A percentile compares a stretch with the other conserved stretches of the same genome.
Conservation (phyloP, 2,888 invertebrate genomes). For the Thecocarcelia acutangulata region DNA sequence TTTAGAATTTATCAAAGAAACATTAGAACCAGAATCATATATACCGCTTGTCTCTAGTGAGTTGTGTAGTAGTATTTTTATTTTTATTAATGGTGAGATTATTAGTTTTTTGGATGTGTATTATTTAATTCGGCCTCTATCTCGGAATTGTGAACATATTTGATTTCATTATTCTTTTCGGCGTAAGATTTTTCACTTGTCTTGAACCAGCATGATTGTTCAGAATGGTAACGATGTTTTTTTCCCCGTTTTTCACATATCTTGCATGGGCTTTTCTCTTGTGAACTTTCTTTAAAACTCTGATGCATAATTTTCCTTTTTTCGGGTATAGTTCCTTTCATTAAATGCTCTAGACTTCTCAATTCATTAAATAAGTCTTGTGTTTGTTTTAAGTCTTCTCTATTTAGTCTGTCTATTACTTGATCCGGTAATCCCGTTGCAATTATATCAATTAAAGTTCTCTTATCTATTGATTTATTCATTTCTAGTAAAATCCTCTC, state of each 20-base stretch:
- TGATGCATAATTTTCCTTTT: constrained; percentile 25
- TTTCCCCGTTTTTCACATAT: constrained; percentile 62
- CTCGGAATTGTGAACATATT: no score
- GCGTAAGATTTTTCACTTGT: no score
- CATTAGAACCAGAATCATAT: constrained; percentile 63
- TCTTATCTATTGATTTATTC: constrained; percentile 34
- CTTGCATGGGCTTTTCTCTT: no score
- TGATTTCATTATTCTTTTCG: no score
- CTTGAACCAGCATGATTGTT: constrained; percentile 51
- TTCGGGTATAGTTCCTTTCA: constrained; percentile 23
- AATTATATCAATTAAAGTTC: no score
- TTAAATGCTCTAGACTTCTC: constrained; percentile 73
- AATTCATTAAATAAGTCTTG: constrained; percentile 75
- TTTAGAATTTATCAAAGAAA: no score
- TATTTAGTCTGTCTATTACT: constrained; percentile 1
- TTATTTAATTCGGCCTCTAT: no score
- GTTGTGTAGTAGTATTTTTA: constrained; percentile 48
- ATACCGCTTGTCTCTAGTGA: constrained; percentile 45
- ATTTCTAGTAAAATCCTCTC: constrained; percentile 54
- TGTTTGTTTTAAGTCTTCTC: constrained; percentile 46
- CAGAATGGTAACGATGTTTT: constrained; percentile 57
- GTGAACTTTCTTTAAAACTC: constrained; percentile 29
- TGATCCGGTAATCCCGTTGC: no score
- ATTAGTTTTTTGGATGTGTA: no score
- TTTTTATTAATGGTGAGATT: no score